Conservation (phyloP, 2,797 vertebrate species). For the Emydoidea blandingii region DNA sequence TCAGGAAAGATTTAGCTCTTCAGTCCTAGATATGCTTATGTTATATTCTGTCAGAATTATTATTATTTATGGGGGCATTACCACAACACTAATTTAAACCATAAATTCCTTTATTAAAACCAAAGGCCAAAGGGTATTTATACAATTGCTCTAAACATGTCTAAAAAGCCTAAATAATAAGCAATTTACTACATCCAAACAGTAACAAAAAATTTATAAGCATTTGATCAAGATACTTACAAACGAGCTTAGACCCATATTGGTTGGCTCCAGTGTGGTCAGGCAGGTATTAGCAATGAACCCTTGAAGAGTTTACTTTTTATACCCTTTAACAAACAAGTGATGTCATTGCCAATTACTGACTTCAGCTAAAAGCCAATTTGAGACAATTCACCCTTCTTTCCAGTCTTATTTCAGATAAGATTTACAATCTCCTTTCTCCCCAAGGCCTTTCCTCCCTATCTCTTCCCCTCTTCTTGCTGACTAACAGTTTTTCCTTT, state of each 20-base stretch:
- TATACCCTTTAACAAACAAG: neutral
- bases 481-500: neutral
- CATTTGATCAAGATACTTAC: neutral
- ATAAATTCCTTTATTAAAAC: neutral
- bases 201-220: neutral
- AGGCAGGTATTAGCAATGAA: neutral
- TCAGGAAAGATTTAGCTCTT: neutral
- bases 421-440: neutral
- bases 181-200: neutral
- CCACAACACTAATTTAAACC: neutral
- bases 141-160: neutral
- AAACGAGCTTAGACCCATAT: neutral
- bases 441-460: neutral
- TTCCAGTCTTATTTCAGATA: neutral
- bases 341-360: neutral
- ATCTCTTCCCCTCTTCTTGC: neutral
- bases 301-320: neutral
- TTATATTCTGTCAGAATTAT: neutral
- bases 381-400: neutral
- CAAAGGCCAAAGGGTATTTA: neutral
- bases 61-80: neutral
- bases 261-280: neutral
- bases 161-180: neutral
- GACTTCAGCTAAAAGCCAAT: neutral
- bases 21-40: rapidly evolving